phyloP scores from a whole-genome alignment of 1,140 invertebrate species.

The Trachelipus rathkii region DNA sequence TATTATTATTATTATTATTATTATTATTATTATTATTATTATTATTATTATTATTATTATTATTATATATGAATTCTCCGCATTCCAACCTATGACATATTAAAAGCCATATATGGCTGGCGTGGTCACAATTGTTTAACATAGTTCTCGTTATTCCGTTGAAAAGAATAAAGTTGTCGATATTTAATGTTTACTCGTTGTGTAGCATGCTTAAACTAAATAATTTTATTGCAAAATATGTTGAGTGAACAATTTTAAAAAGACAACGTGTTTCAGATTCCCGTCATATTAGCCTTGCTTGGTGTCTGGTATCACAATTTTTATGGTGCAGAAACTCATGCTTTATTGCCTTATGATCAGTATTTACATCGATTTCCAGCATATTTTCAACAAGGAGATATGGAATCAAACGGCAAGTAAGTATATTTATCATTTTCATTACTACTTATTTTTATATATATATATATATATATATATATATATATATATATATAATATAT shows the following conservation, averaged over 20 bases:
- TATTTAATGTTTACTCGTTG: background rate
- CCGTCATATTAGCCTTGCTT: constrained; percentile 86
- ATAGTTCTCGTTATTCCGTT: too few relatives aligned
- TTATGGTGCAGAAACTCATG: constrained; percentile 90
- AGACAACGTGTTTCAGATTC: constrained; percentile 62
- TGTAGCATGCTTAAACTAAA: background rate
- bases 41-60: too few relatives aligned
- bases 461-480: too few relatives aligned
- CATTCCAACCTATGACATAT: too few relatives aligned
- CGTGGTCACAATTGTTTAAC: too few relatives aligned
- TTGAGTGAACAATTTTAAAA: background rate
- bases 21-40: too few relatives aligned
- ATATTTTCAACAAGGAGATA: constrained; percentile 99
- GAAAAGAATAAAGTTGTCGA: too few relatives aligned
- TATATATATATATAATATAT: too few relatives aligned
- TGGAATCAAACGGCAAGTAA: constrained; percentile 99
- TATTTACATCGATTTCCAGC: constrained; percentile 98
- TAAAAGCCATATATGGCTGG: too few relatives aligned
- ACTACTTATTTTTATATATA: too few relatives aligned
- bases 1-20: too few relatives aligned
- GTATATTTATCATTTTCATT: constrained; percentile 52
- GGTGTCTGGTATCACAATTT: constrained; percentile 97
- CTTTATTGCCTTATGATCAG: constrained; percentile 95
- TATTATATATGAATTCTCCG: too few relatives aligned
- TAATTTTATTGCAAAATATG: background rate